phyloP scores from a whole-genome alignment of 1,140 invertebrate species.

The Heliconius melpomene region DNA sequence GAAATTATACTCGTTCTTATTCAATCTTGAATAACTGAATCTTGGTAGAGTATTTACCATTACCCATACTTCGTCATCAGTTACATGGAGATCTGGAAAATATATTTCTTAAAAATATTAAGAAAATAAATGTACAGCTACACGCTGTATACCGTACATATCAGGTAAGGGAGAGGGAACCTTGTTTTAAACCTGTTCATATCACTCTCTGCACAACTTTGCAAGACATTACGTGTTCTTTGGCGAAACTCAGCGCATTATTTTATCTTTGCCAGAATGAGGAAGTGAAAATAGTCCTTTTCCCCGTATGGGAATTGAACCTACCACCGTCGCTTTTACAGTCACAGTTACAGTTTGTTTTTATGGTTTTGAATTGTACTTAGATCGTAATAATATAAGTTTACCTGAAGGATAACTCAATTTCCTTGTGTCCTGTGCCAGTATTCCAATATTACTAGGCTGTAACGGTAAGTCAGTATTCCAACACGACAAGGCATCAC shows the following conservation, averaged over 20 bases:
- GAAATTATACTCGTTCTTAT: slow-evolving; percentile 83
- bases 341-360: too few relatives aligned
- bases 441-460: slow-evolving; percentile 81
- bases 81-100: slow-evolving; percentile 77
- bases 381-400: too few relatives aligned
- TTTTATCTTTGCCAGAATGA: too few relatives aligned
- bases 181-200: too few relatives aligned
- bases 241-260: too few relatives aligned
- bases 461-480: slow-evolving; percentile 81
- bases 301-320: too few relatives aligned
- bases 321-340: too few relatives aligned
- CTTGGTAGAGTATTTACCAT: slow-evolving; percentile 83
- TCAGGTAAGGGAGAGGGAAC: background rate
- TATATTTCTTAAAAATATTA: background rate
- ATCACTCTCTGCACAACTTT: too few relatives aligned
- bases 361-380: too few relatives aligned
- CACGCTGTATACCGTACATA: background rate
- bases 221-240: too few relatives aligned
- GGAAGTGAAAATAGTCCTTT: too few relatives aligned
- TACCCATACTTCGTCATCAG: slow-evolving; percentile 82
- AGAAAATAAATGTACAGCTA: background rate
- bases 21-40: slow-evolving; percentile 82
- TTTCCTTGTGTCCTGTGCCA: slow-evolving; percentile 81
- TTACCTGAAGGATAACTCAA: slow-evolving; percentile 86
- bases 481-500: slow-evolving; percentile 87